Conservation (phyloP, 2,113 vertebrate genomes). For the Euleptes europaea region DNA sequence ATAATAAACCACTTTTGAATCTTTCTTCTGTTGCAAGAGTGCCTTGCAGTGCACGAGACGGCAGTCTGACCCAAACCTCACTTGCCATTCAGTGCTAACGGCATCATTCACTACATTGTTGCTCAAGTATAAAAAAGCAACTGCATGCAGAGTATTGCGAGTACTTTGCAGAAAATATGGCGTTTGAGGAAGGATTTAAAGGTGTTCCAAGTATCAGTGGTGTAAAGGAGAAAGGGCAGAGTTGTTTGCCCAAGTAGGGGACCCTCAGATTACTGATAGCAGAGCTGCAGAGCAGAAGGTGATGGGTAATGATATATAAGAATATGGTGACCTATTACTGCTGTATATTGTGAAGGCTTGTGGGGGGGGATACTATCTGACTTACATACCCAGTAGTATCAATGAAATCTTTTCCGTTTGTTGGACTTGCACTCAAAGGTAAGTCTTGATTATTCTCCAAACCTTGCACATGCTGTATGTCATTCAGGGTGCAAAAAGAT, state of each 20-base stretch:
- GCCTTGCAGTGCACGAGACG: background rate
- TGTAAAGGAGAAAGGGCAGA: too few species aligned
- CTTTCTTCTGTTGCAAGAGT: background rate
- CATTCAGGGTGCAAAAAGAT: conserved; percentile 92
- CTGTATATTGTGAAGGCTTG: too few species aligned
- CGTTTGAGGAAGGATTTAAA: too few species aligned
- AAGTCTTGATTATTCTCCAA: conserved; percentile 85
- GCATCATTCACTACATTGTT: background rate
- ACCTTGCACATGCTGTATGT: conserved; percentile 84
- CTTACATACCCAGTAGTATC: conserved; percentile 76
- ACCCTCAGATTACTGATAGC: too few species aligned
- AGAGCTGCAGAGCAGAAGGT: too few species aligned
- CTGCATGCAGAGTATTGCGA: background rate
- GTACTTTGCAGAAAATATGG: too few species aligned
- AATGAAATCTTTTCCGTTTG: conserved; percentile 82
- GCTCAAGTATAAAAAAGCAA: background rate
- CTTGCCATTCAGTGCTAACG: background rate
- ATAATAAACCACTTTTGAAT: background rate
- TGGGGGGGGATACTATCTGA: background rate
- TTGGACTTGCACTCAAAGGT: conserved; percentile 81
- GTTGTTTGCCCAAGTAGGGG: too few species aligned
- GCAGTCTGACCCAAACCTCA: background rate
- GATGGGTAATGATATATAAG: too few species aligned
- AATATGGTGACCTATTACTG: too few species aligned
- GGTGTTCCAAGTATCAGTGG: too few species aligned